phyloP scores from a whole-genome alignment of 2,888 invertebrate genomes.

The Xanthorhoe spadicearia region DNA sequence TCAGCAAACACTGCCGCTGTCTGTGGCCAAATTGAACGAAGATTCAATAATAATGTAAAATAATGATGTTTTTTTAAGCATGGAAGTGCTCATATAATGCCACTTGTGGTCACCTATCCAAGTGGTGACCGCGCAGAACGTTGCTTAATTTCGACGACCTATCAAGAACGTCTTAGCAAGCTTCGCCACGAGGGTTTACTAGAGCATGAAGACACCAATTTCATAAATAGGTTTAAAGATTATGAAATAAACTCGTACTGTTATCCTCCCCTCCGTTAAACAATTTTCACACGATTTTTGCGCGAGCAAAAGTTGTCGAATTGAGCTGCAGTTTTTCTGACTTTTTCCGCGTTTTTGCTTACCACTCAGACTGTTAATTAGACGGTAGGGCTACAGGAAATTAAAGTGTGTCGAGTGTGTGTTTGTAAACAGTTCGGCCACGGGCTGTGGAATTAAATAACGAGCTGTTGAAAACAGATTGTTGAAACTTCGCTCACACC shows the following conservation, averaged over 20 bases:
- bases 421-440: slow-evolving; percentile 17
- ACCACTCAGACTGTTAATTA: slow-evolving; percentile 42
- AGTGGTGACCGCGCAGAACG: too few species aligned
- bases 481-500: neutral
- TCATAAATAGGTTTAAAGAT: too few species aligned
- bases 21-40: neutral
- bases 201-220: too few species aligned
- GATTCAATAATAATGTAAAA: too few species aligned
- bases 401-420: slow-evolving; percentile 30
- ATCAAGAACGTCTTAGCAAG: too few species aligned
- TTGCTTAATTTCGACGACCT: too few species aligned
- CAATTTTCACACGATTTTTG: slow-evolving; percentile 34
- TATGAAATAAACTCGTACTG: slow-evolving; percentile 3
- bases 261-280: slow-evolving; percentile 8
- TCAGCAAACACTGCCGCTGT: neutral
- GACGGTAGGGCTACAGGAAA: slow-evolving; percentile 23
- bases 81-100: too few species aligned
- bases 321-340: slow-evolving; percentile 34
- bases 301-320: slow-evolving; percentile 31
- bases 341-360: slow-evolving; percentile 32
- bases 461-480: slow-evolving; percentile 14
- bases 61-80: too few species aligned
- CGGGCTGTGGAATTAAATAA: slow-evolving; percentile 15
- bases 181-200: too few species aligned
- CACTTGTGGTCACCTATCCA: too few species aligned